A percentile compares a stretch with the other conserved stretches of the same genome.
Conservation (phyloP, 2,888 invertebrate genomes). For the Phlogophora meticulosa region DNA sequence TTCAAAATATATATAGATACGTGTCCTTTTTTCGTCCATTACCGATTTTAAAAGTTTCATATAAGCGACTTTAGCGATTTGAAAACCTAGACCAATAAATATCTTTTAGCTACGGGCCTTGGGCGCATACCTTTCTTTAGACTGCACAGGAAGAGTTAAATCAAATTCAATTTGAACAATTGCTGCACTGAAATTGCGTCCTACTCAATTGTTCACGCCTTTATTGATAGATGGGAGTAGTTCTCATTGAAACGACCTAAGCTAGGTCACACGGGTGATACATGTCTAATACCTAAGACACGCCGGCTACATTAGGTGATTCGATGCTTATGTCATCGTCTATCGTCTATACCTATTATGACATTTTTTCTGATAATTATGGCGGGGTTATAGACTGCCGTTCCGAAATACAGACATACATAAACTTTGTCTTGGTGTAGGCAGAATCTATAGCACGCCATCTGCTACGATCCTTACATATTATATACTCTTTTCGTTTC, state of each 20-base stretch:
- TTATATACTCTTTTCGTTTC: too few species aligned
- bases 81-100: not conserved
- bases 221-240: slow-evolving; percentile 14
- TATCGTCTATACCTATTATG: not conserved
- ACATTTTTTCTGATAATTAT: not conserved
- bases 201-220: not conserved
- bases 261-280: slow-evolving; percentile 8
- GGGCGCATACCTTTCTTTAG: slow-evolving; percentile 6
- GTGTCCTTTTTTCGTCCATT: too few species aligned
- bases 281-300: slow-evolving; percentile 14
- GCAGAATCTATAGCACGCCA: too few species aligned
- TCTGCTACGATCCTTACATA: too few species aligned
- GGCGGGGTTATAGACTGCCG: not conserved
- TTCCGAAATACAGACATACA: too few species aligned
- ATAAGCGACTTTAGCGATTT: not conserved
- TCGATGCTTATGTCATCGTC: slow-evolving; percentile 20
- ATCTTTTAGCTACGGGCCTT: not conserved
- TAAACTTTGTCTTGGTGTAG: too few species aligned
- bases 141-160: slow-evolving; percentile 32
- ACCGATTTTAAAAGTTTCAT: too few species aligned
- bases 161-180: slow-evolving; percentile 30
- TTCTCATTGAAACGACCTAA: slow-evolving; percentile 33
- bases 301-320: slow-evolving; percentile 7
- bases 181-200: slow-evolving; percentile 1
- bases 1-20: too few species aligned